Percentiles rank a stretch among this genome's conserved stretches.
phyloP scores from a whole-genome alignment of 2,113 vertebrate genomes.

The Laterallus jamaicensis region DNA sequence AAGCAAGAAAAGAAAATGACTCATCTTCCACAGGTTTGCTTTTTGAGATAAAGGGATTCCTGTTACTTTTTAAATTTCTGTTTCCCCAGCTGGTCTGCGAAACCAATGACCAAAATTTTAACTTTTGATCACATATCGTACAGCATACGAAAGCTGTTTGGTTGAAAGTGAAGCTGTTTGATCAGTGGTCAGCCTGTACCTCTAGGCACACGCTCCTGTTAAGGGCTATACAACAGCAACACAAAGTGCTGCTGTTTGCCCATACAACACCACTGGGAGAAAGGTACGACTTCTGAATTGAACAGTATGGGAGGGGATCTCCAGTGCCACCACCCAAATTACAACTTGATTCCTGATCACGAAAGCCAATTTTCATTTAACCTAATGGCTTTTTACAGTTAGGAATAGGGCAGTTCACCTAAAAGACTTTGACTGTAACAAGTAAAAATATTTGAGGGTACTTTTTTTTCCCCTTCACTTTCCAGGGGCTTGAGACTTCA shows the following conservation, averaged over 20 bases:
- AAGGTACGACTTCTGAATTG: background rate
- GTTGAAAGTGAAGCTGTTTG: background rate
- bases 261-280: background rate
- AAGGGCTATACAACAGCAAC: background rate
- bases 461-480: background rate
- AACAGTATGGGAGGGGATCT: background rate
- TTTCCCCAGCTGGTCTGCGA: background rate
- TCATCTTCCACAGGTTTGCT: background rate
- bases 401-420: background rate
- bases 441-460: background rate
- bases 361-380: background rate
- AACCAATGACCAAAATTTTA: background rate
- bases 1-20: background rate
- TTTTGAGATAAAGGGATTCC: background rate
- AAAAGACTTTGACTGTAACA: background rate
- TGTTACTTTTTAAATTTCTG: background rate
- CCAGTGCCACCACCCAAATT: background rate
- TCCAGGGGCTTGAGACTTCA: background rate
- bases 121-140: background rate
- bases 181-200: background rate
- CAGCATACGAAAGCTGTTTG: background rate
- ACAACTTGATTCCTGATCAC: background rate
- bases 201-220: background rate
- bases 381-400: background rate
- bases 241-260: background rate